phyloP scores from a whole-genome alignment of 2,888 invertebrate genomes.

The Byasa hedistus region DNA sequence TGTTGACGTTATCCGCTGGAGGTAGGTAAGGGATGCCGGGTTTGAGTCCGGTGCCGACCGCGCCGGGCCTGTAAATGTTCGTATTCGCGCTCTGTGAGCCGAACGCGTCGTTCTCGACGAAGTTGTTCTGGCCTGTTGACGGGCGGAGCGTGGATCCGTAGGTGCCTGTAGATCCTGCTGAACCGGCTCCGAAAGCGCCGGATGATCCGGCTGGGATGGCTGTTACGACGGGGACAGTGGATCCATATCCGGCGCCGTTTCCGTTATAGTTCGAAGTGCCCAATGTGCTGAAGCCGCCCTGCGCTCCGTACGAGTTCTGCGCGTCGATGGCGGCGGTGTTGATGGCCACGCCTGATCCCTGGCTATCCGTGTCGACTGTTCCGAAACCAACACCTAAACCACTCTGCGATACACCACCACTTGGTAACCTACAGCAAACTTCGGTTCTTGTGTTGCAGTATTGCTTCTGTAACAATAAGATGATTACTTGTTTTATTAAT shows the following conservation, averaged over 20 bases:
- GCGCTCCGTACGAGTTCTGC: slow-evolving; percentile 11
- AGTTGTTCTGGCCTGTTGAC: slow-evolving; percentile 60
- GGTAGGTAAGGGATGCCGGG: slow-evolving; percentile 76
- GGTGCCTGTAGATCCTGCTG: slow-evolving; percentile 30
- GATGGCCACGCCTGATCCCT: slow-evolving; percentile 38
- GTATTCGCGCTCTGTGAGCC: slow-evolving; percentile 59
- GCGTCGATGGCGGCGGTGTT: slow-evolving; percentile 2
- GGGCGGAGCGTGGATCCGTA: slow-evolving; percentile 47
- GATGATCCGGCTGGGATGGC: slow-evolving; percentile 12
- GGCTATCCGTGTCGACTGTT: slow-evolving; percentile 48
- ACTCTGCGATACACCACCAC: slow-evolving; percentile 49
- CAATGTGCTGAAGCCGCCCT: neutral
- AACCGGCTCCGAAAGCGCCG: neutral
- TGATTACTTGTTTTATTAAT: no score
- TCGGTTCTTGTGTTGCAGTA: slow-evolving; percentile 71
- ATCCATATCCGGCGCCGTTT: slow-evolving; percentile 29
- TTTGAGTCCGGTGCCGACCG: slow-evolving; percentile 52
- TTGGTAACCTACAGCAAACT: slow-evolving; percentile 69
- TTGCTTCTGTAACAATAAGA: slow-evolving; percentile 71
- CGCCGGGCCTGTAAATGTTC: slow-evolving; percentile 61
- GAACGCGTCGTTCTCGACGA: slow-evolving; percentile 62
- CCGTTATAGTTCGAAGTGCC: slow-evolving; percentile 30
- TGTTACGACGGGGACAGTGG: slow-evolving; percentile 16
- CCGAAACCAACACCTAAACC: slow-evolving; percentile 55
- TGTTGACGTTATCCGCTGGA: slow-evolving; percentile 57